Conservation (phyloP, 2,888 invertebrate species). For the Molorchus minor region DNA sequence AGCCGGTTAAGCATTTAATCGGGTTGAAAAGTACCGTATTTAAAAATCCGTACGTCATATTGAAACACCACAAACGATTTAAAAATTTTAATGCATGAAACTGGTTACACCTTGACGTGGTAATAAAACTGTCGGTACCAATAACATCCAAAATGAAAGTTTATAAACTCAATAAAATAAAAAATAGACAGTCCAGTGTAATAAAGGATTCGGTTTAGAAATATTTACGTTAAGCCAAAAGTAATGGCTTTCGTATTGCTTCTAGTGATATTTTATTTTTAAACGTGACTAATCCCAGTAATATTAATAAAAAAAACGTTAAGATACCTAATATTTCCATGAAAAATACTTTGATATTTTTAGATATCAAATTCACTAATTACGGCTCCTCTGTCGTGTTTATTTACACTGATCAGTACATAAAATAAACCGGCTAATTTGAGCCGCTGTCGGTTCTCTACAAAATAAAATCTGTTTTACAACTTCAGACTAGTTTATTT, state of each 20-base stretch:
- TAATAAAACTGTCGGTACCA: conserved; percentile 16
- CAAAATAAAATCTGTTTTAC: neutral
- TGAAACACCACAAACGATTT: no score
- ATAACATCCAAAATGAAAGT: conserved; percentile 1
- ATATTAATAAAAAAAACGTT: conserved; percentile 17
- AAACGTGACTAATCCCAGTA: neutral
- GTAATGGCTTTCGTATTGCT: conserved; percentile 13
- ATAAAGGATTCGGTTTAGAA: conserved; percentile 19
- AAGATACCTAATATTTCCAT: conserved; percentile 5
- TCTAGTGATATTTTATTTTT: conserved; percentile 1
- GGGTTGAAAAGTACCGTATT: no score
- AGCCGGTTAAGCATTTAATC: no score
- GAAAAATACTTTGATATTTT: conserved; percentile 21
- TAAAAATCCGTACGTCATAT: no score
- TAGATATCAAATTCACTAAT: conserved; percentile 18
- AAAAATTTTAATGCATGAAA: neutral
- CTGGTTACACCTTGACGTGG: neutral
- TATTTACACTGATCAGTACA: conserved; percentile 38
- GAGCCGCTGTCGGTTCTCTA: conserved; percentile 15
- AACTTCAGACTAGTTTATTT: neutral
- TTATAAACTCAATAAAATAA: conserved; percentile 17
- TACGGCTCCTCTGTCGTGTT: conserved; percentile 17
- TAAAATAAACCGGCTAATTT: conserved; percentile 22
- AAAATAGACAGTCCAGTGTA: conserved; percentile 11
- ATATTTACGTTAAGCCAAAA: conserved; percentile 22